A percentile compares a stretch with the other conserved stretches of the same genome.
Evolutionary conservation across 2,113 vertebrate genomes (phyloP).

Genomic region (Oreochromis aureus): DNA sequence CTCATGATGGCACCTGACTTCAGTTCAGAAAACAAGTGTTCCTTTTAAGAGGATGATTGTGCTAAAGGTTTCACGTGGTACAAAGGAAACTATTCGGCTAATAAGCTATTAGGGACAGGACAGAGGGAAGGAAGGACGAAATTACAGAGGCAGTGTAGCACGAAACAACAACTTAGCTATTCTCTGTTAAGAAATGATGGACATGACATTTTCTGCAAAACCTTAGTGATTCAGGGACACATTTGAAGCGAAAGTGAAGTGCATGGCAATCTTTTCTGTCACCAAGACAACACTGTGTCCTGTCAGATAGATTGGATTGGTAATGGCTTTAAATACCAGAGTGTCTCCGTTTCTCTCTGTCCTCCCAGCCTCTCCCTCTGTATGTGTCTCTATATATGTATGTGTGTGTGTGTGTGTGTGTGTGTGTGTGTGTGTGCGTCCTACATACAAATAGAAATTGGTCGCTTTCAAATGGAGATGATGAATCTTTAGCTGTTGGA

Average conservation of each 20-base stretch:
- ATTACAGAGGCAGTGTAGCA: neutral
- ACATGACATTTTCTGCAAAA: constrained; percentile 53
- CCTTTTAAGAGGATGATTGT: constrained; percentile 1
- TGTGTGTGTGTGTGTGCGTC: accelerated
- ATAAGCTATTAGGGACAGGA: neutral
- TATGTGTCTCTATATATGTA: neutral
- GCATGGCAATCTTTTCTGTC: constrained; percentile 11
- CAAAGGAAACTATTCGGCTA: neutral
- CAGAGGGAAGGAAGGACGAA: neutral
- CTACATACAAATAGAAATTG: neutral
- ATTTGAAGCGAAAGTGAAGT: constrained; percentile 12
- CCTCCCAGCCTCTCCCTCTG: neutral
- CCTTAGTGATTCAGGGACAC: neutral
- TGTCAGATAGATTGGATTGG: constrained; percentile 34
- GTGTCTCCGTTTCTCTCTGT: neutral
- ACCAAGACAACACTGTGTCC: constrained; percentile 37
- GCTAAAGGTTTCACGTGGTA: neutral
- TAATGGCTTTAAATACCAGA: constrained; percentile 63
- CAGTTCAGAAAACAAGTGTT: neutral
- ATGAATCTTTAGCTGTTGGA: constrained; percentile 9
- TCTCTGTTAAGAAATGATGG: constrained; percentile 21
- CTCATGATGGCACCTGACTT: neutral
- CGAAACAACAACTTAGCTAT: neutral
- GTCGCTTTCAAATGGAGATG: constrained; percentile 8
- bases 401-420: accelerated